Base-by-base conservation (phyloP, 2,113 vertebrate genomes). In the Eleginops maclovinus region DNA sequence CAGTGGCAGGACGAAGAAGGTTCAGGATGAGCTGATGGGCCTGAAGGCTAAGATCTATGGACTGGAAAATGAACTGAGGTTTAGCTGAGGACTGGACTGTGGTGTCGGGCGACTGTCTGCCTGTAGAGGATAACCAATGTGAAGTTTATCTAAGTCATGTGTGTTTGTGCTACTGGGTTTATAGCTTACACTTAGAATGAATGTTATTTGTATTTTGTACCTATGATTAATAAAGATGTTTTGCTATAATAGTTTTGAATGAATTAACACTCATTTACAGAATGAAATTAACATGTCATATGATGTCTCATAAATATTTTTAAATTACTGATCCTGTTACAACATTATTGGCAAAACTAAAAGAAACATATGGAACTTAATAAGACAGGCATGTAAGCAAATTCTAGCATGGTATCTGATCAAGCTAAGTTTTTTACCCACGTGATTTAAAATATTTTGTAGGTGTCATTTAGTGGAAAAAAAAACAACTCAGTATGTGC, bases 1-100 rank as follows among this genome's bases (percentile, higher is more conserved):
- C 75, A 99, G 96, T 72, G 87, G 87, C 50, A 93, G 95, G 70
- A 96, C 97, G 2, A 95, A 82, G 77, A 96, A 95, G 90, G 95
- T 98, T 79, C 98, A 99, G 91, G 94, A 88, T 26, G 96, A 99
- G 73, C 92, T 99, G 36, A 95, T 94, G 93, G 89, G 76, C 9
- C 93, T 99, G 15, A 99, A 99, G 91, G 93, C 96, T 14, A 99
- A 98, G 86, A 96, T 99, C 59, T 99, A 95, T 17, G 85, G 87
- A 31, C 93, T 99, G 65, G 98, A 99, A 87, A 96, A 96, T 16
- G 95, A 98, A 9, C 91, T 99, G 14, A 88, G 97, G 36, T 88
- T 94, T 47, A 95, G 95, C 75, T 99, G 90, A 97, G 43, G 28
- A 59, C 17, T 19, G 21, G 22, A 46, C 11, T 1, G 6, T 26